These are phyloP conservation scores for Sclerurus mexicanus DNA, from an alignment of 2,113 vertebrate species.

Conservation along the genomic window DNA sequence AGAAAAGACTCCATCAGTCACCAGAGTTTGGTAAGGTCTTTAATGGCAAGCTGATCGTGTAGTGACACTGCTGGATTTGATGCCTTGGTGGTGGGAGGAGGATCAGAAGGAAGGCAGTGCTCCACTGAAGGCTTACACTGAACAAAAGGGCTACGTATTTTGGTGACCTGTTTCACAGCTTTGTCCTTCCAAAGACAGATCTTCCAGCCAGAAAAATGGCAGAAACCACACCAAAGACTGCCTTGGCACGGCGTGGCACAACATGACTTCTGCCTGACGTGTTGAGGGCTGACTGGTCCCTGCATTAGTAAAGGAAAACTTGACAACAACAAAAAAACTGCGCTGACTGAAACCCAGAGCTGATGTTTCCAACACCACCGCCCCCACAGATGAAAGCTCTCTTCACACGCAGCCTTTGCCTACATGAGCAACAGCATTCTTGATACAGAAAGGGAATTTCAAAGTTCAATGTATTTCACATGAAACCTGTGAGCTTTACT, in stretches of 20 bases:
- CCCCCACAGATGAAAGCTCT: background rate
- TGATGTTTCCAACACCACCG: background rate
- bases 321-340: background rate
- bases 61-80: constrained; percentile 29
- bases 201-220: constrained; percentile 27
- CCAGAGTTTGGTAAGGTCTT: constrained; percentile 58
- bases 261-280: background rate
- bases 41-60: constrained; percentile 64
- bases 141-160: constrained; percentile 29
- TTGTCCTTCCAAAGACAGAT: constrained; percentile 34
- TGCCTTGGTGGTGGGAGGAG: background rate
- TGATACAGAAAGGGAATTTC: background rate
- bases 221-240: background rate
- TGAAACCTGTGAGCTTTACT: background rate
- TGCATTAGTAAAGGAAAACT: background rate
- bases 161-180: constrained; percentile 49
- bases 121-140: background rate
- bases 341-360: background rate
- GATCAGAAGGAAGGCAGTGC: background rate
- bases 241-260: background rate
- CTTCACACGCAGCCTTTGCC: background rate
- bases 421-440: background rate
- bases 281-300: background rate
- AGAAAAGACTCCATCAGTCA: constrained; percentile 15
- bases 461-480: background rate